These are phyloP conservation scores for Auanema freiburgensis DNA, from an alignment of 2,888 invertebrate genomes.

Conservation along the genomic window DNA sequence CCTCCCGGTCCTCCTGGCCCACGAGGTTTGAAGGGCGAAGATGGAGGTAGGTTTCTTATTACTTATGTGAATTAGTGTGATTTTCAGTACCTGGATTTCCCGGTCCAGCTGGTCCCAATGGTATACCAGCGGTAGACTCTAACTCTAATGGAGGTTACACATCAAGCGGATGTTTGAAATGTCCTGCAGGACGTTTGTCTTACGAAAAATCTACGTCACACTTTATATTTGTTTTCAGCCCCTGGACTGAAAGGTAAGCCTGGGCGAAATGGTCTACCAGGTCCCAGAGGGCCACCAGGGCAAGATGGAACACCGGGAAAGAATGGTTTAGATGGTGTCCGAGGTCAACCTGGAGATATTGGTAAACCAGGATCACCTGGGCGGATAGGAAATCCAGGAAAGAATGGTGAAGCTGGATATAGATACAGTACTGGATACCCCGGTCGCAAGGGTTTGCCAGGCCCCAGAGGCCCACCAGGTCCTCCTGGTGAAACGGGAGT, in stretches of 20 bases:
- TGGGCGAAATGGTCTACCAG: conserved; percentile 29
- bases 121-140: conserved; percentile 28
- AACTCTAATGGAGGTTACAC: conserved; percentile 21
- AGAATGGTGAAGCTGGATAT: conserved; percentile 14
- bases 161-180: conserved; percentile 37
- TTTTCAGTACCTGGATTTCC: too few species aligned
- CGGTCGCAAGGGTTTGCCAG: conserved; percentile 37
- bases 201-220: not conserved
- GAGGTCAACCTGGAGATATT: conserved; percentile 35
- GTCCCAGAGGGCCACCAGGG: conserved; percentile 30
- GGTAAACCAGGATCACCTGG: conserved; percentile 28
- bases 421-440: conserved; percentile 8
- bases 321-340: conserved; percentile 32
- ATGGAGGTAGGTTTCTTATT: too few species aligned
- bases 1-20: too few species aligned
- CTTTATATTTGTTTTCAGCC: conserved; percentile 16
- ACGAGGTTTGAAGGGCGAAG: too few species aligned
- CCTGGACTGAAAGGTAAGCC: conserved; percentile 30
- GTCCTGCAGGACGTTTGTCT: conserved; percentile 36
- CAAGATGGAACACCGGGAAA: conserved; percentile 33
- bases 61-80: too few species aligned
- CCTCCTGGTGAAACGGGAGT: conserved; percentile 41
- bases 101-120: conserved; percentile 25
- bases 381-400: conserved; percentile 41
- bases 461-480: conserved; percentile 32